phyloP scores from a whole-genome alignment of 2,797 vertebrate species.

The Emydoidea blandingii region DNA sequence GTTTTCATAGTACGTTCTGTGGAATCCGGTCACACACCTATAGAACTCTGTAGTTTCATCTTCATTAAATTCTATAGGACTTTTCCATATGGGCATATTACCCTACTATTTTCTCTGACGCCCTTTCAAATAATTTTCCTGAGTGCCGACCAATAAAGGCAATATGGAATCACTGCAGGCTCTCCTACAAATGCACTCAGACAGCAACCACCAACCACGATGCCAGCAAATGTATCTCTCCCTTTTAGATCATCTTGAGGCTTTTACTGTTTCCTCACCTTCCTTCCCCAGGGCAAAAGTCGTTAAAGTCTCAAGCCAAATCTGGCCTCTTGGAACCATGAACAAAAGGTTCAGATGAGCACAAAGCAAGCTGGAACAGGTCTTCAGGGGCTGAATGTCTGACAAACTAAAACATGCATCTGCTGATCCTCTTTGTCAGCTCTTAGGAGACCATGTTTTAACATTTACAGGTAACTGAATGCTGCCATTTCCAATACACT shows the following conservation, averaged over 20 bases:
- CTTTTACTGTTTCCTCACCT: neutral
- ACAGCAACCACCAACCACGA: neutral
- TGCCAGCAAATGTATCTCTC: neutral
- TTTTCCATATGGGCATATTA: neutral
- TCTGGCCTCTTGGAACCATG: neutral
- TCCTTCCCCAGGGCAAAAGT: slow-evolving; percentile 3
- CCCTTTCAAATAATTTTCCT: neutral
- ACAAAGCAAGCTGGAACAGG: slow-evolving; percentile 21
- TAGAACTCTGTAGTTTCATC: neutral
- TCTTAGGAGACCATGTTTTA: slow-evolving; percentile 69
- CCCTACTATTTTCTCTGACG: fast-evolving
- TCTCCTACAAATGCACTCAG: neutral
- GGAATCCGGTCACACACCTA: neutral
- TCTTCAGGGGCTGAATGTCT: slow-evolving; percentile 50
- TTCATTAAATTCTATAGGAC: neutral
- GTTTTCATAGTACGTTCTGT: neutral
- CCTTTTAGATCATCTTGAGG: neutral
- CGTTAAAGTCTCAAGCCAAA: neutral
- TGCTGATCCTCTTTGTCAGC: slow-evolving; percentile 74
- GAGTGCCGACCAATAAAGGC: neutral
- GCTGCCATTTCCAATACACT: slow-evolving; percentile 72
- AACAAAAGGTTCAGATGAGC: neutral
- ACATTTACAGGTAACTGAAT: slow-evolving; percentile 72
- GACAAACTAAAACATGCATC: slow-evolving; percentile 62
- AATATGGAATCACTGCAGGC: neutral